Conservation (phyloP, 2,888 invertebrate genomes). For the Rutpela maculata region DNA sequence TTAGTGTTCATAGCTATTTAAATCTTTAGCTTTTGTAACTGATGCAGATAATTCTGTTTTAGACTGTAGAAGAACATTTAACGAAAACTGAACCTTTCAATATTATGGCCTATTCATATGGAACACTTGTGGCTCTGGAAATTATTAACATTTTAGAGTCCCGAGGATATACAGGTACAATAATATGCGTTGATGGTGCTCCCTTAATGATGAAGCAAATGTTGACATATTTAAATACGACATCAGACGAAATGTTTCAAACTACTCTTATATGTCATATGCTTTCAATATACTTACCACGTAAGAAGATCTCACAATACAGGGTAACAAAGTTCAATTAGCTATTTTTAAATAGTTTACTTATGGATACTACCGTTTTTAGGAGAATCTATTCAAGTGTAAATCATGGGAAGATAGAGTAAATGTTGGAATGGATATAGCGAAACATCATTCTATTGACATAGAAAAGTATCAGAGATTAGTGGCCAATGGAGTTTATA, state of each 20-base stretch:
- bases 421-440: conserved; percentile 17
- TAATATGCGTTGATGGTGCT: conserved; percentile 88
- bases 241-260: conserved; percentile 76
- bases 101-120: conserved; percentile 94
- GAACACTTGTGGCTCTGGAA: conserved; percentile 86
- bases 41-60: no score
- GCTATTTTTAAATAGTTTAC: conserved; percentile 8
- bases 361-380: conserved; percentile 2
- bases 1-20: no score
- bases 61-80: conserved; percentile 78
- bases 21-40: no score
- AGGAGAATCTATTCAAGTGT: conserved; percentile 74
- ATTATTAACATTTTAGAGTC: conserved; percentile 83
- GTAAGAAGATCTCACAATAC: conserved; percentile 73
- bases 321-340: conserved; percentile 52
- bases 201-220: conserved; percentile 80
- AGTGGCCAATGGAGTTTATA: conserved; percentile 50
- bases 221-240: conserved; percentile 72
- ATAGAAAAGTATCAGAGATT: conserved; percentile 30
- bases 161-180: conserved; percentile 78
- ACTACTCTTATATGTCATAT: conserved; percentile 75
- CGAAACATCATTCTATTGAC: not conserved
- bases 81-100: conserved; percentile 79
- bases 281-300: conserved; percentile 73
- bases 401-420: conserved; percentile 74